Percentiles rank a stretch among this genome's conserved stretches.
Evolutionary conservation across 2,113 vertebrate genomes (phyloP).

Genomic region (Xyrauchen texanus): DNA sequence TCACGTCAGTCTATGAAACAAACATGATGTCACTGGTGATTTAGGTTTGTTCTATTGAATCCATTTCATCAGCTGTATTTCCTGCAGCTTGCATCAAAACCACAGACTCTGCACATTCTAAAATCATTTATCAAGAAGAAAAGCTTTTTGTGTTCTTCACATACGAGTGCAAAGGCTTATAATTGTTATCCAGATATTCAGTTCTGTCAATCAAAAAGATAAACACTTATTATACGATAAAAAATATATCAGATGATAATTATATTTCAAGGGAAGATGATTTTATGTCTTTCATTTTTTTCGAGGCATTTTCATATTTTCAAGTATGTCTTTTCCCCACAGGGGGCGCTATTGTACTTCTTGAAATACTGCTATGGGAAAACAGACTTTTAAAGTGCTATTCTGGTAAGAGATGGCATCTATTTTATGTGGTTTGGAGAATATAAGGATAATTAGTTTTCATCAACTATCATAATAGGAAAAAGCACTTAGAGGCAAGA

Average conservation of each 20-base stretch:
- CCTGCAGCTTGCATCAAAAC: slow-evolving; percentile 9
- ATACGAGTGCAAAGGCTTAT: not conserved
- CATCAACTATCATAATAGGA: not conserved
- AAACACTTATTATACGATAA: too few relatives aligned
- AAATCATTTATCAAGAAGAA: slow-evolving; percentile 3
- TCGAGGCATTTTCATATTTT: too few relatives aligned
- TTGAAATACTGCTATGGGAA: slow-evolving; percentile 41
- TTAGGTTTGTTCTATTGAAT: not conserved
- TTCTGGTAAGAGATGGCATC: not conserved
- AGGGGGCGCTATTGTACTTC: slow-evolving; percentile 69
- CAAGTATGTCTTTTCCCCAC: slow-evolving; percentile 48
- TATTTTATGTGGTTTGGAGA: not conserved
- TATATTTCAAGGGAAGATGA: too few relatives aligned
- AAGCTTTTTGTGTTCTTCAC: not conserved
- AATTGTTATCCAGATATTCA: not conserved
- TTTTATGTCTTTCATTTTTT: too few relatives aligned
- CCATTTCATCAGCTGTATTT: not conserved
- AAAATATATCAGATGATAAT: too few relatives aligned
- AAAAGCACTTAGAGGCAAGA: too few relatives aligned
- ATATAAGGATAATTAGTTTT: not conserved
- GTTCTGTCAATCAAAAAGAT: not conserved
- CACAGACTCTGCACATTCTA: slow-evolving; percentile 22
- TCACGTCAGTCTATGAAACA: slow-evolving; percentile 27
- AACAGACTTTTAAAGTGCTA: not conserved
- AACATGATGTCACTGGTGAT: slow-evolving; percentile 24